Conservation (phyloP, 1,140 invertebrate species). For the Agrypnia vestita region DNA sequence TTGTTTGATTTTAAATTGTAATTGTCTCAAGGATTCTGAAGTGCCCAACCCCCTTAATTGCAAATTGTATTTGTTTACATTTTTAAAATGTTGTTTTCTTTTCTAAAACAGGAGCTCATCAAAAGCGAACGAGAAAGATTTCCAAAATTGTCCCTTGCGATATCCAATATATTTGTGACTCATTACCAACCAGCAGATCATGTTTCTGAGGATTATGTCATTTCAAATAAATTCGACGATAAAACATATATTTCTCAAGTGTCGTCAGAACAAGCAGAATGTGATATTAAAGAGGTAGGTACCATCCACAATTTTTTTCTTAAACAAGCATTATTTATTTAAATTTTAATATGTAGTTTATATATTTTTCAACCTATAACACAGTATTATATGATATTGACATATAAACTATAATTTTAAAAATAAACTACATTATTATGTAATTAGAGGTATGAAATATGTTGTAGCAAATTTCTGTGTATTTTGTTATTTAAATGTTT, state of each 20-base stretch:
- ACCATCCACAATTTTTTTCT: background rate
- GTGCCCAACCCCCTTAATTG: no score
- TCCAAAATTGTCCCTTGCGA: background rate
- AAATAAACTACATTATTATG: background rate
- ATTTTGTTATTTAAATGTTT: background rate
- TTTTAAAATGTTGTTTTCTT: background rate
- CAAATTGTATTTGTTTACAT: background rate
- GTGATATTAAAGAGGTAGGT: conserved; percentile 23
- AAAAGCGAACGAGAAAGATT: conserved; percentile 8
- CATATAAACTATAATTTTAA: background rate
- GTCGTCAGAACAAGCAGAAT: background rate
- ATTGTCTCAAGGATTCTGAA: no score
- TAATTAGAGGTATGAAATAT: background rate
- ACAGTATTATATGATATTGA: background rate
- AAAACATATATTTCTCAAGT: background rate
- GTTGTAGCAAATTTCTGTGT: background rate
- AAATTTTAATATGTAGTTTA: background rate
- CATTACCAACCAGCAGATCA: background rate
- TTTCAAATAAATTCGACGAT: background rate
- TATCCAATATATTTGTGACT: conserved; percentile 13
- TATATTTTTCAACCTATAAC: no score
- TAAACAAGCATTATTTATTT: background rate
- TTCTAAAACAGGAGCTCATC: background rate
- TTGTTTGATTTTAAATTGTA: no score
- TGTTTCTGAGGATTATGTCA: background rate